Conservation (phyloP, 2,888 invertebrate species). For the Laspeyria flexula region DNA sequence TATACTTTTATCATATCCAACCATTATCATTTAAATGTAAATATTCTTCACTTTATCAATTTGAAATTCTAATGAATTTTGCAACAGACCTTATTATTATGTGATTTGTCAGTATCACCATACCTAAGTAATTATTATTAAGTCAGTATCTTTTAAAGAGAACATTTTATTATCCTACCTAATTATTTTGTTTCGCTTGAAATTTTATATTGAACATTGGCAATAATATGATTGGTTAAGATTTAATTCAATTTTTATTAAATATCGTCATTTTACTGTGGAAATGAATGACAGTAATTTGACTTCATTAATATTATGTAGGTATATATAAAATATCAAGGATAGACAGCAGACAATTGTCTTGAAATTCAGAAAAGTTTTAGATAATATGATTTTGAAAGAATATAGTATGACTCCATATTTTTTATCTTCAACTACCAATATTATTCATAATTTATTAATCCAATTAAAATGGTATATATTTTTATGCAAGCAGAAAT, state of each 20-base stretch:
- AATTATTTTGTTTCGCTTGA: constrained; percentile 55
- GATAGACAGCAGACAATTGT: constrained; percentile 19
- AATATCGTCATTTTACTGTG: constrained; percentile 10
- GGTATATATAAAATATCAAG: constrained; percentile 5
- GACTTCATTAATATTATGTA: neutral
- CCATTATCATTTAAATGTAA: constrained; percentile 49
- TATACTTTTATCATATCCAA: constrained; percentile 44
- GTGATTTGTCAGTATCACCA: constrained; percentile 73
- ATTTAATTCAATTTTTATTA: constrained; percentile 4
- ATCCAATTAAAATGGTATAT: constrained; percentile 40
- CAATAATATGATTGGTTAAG: constrained; percentile 28
- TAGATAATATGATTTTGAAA: constrained; percentile 29
- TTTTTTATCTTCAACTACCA: constrained; percentile 33
- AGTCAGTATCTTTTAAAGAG: constrained; percentile 73
- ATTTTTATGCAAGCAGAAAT: constrained; percentile 58
- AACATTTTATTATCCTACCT: constrained; percentile 69
- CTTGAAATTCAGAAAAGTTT: constrained; percentile 27
- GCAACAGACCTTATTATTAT: constrained; percentile 74
- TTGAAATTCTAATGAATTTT: constrained; percentile 55
- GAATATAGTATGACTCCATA: constrained; percentile 31
- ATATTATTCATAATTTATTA: constrained; percentile 33
- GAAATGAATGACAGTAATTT: constrained; percentile 14
- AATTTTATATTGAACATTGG: constrained; percentile 27
- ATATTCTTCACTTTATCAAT: constrained; percentile 47
- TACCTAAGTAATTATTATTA: constrained; percentile 67